phyloP scores from a whole-genome alignment of 2,888 invertebrate species.

The Drosophila limbata region DNA sequence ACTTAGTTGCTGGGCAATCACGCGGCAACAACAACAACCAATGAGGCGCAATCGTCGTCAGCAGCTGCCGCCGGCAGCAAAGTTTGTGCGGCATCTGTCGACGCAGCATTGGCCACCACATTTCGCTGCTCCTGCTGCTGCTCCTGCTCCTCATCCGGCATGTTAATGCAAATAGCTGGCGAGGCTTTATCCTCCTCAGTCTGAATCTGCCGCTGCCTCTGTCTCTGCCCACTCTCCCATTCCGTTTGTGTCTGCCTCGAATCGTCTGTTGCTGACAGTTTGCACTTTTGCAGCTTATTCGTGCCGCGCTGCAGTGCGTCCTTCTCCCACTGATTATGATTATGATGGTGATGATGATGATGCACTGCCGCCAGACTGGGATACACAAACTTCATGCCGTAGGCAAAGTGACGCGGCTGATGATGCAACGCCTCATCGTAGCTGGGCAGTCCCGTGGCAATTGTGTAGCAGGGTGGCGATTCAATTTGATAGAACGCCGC shows the following conservation, averaged over 20 bases:
- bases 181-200: slow-evolving; percentile 52
- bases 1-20: slow-evolving; percentile 71
- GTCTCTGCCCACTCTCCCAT: slow-evolving; percentile 31
- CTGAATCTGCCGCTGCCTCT: slow-evolving; percentile 1
- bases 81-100: slow-evolving; percentile 55
- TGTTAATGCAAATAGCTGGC: slow-evolving; percentile 78
- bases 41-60: slow-evolving; percentile 76
- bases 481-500: slow-evolving; percentile 85
- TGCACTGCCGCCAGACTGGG: slow-evolving; percentile 83
- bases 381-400: slow-evolving; percentile 84
- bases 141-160: slow-evolving; percentile 61
- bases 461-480: slow-evolving; percentile 88
- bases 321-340: slow-evolving; percentile 73
- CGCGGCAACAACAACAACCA: slow-evolving; percentile 77
- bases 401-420: slow-evolving; percentile 84
- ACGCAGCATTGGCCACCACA: slow-evolving; percentile 43
- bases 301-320: slow-evolving; percentile 61
- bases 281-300: slow-evolving; percentile 76
- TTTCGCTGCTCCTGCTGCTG: slow-evolving; percentile 40
- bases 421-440: slow-evolving; percentile 88
- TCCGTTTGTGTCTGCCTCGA: slow-evolving; percentile 37
- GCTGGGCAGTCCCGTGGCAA: slow-evolving; percentile 88
- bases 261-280: slow-evolving; percentile 70
- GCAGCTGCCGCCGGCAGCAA: slow-evolving; percentile 72
- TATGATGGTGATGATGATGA: slow-evolving; percentile 76